Conservation (phyloP, 35 echinoderm and acorn worm genomes). For the Strongylocentrotus purpuratus region DNA sequence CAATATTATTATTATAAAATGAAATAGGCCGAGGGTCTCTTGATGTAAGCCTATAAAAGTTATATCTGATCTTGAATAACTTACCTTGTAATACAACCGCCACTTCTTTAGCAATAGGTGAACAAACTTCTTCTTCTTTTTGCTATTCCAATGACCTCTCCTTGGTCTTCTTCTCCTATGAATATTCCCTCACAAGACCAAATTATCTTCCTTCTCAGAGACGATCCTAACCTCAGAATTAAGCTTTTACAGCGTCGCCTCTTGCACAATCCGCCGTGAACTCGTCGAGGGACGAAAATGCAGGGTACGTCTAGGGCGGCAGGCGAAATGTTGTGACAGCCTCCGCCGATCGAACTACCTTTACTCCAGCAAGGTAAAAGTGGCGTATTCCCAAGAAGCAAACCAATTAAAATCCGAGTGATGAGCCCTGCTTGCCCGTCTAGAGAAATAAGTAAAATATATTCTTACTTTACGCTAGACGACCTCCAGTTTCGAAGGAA, state of each 20-base stretch:
- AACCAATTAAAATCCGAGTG: conserved; percentile 4
- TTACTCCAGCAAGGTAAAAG: neutral
- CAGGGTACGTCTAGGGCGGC: neutral
- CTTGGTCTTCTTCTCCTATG: neutral
- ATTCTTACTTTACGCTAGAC: neutral
- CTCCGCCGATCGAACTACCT: neutral
- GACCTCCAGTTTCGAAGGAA: conserved; percentile 9
- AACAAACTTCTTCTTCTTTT: neutral
- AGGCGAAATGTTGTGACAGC: neutral
- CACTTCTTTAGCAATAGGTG: neutral
- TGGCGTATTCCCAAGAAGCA: conserved; percentile 1
- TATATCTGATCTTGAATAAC: neutral
- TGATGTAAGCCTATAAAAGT: neutral
- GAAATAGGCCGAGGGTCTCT: too few species aligned
- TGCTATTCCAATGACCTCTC: neutral
- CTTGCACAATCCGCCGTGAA: neutral
- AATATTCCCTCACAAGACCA: neutral
- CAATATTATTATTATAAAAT: too few species aligned
- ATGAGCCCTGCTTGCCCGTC: neutral
- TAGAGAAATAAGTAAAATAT: neutral
- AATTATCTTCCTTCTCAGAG: neutral
- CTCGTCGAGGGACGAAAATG: neutral
- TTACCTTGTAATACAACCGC: neutral
- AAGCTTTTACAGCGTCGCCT: neutral
- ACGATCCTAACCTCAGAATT: neutral